Conservation (phyloP, 2,113 vertebrate genomes). For the Micromys minutus region DNA sequence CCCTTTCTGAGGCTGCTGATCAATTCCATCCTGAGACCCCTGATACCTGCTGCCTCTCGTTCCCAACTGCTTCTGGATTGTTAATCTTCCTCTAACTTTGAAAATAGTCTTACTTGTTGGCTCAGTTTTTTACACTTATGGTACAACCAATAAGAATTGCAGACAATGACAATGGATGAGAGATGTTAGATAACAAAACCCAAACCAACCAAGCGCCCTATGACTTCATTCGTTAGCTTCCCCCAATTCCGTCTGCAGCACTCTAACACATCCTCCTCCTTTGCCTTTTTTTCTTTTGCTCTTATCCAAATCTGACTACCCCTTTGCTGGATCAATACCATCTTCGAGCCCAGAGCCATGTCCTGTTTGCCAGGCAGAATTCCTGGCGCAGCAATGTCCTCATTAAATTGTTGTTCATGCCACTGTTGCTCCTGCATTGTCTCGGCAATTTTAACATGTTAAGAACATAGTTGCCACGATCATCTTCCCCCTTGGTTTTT, state of each 20-base stretch:
- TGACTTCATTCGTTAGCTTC: not conserved
- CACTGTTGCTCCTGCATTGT: constrained; percentile 5
- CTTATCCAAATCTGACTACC: not conserved
- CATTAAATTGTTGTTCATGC: constrained; percentile 35
- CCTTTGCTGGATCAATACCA: not conserved
- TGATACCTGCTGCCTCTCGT: not conserved
- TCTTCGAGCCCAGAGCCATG: not conserved
- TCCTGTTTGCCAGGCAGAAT: not conserved
- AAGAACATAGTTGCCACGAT: constrained; percentile 43
- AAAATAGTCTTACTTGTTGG: constrained; percentile 26
- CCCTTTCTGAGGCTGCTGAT: not conserved
- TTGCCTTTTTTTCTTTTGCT: not conserved
- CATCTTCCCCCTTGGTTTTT: not conserved
- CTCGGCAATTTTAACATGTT: constrained; percentile 33
- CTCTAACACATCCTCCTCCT: not conserved
- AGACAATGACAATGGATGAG: not conserved
- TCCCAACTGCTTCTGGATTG: constrained; percentile 9
- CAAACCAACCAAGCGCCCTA: not conserved
- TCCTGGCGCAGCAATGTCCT: not conserved
- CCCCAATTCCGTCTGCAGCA: not conserved
- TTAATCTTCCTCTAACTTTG: constrained; percentile 35
- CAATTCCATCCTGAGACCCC: not conserved
- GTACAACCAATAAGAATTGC: not conserved
- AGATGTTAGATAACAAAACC: constrained; percentile 34
- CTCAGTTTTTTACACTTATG: not conserved